Conservation (phyloP, 2,888 invertebrate species). For the Acheta domesticus region DNA sequence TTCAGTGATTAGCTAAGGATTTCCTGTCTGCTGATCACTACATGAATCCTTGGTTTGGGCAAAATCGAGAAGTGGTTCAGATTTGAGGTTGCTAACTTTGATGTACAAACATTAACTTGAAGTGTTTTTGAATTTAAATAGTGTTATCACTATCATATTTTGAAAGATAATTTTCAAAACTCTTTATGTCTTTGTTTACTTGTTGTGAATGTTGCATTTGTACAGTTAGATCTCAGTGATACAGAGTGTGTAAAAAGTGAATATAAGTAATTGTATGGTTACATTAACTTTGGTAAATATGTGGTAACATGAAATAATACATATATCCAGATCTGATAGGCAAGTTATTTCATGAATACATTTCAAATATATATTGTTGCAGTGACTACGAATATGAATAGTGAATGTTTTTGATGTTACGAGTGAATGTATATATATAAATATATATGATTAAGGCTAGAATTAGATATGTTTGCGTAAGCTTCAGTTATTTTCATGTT, state of each 20-base stretch:
- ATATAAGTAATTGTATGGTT: slow-evolving; percentile 1
- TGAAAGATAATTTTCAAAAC: not conserved
- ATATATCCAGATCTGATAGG: not conserved
- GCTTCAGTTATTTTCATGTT: slow-evolving; percentile 11
- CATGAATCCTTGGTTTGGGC: too few relatives aligned
- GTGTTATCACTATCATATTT: too few relatives aligned
- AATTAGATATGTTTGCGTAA: not conserved
- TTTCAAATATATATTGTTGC: not conserved
- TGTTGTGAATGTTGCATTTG: slow-evolving; percentile 1
- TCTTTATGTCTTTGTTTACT: not conserved
- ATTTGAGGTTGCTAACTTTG: too few relatives aligned
- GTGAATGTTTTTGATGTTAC: not conserved
- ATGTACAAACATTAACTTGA: too few relatives aligned
- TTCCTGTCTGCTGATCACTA: too few relatives aligned
- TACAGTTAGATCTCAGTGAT: slow-evolving; percentile 3
- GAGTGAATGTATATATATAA: slow-evolving; percentile 3
- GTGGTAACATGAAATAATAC: not conserved
- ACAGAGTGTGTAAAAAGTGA: not conserved
- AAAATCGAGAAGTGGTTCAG: too few relatives aligned
- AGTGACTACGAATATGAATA: not conserved
- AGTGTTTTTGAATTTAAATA: too few relatives aligned
- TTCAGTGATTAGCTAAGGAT: too few relatives aligned
- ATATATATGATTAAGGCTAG: not conserved
- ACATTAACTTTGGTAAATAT: not conserved
- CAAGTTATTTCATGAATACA: slow-evolving; percentile 5